Evolutionary conservation across 2,888 invertebrate species (phyloP).

Genomic region (Lithophane socia): DNA sequence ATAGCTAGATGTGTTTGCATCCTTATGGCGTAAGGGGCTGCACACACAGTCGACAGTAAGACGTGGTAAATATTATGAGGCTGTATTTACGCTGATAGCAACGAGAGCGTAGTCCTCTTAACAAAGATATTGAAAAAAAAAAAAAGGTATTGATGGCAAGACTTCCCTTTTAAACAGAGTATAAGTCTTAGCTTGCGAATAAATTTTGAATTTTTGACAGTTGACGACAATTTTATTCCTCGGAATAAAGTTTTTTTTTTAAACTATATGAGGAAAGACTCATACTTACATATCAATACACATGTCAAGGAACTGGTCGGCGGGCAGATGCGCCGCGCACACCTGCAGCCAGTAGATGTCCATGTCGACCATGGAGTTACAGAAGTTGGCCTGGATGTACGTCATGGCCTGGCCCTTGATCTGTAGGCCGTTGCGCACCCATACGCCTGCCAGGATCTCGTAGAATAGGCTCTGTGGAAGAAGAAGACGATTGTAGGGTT

Average conservation of each 20-base stretch:
- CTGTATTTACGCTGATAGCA: not conserved
- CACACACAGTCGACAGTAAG: slow-evolving; percentile 10
- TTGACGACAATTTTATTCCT: too few relatives aligned
- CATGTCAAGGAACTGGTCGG: slow-evolving; percentile 96
- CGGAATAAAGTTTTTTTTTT: too few relatives aligned
- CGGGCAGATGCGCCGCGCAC: slow-evolving; percentile 96
- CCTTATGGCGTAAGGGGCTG: not conserved
- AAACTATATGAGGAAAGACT: too few relatives aligned
- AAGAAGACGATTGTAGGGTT: slow-evolving; percentile 27
- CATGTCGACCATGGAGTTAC: slow-evolving; percentile 99
- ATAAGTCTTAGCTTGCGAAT: too few relatives aligned
- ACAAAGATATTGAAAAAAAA: not conserved
- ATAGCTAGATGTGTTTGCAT: not conserved
- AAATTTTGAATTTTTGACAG: too few relatives aligned
- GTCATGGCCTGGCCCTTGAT: slow-evolving; percentile 99
- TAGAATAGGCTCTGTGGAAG: slow-evolving; percentile 96
- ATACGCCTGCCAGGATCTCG: slow-evolving; percentile 98
- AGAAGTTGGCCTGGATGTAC: slow-evolving; percentile 99
- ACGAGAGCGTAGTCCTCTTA: too few relatives aligned
- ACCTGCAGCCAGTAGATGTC: slow-evolving; percentile 98
- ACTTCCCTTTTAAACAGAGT: not conserved
- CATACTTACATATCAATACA: slow-evolving; percentile 95
- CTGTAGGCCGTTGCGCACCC: slow-evolving; percentile 99
- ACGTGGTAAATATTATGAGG: not conserved
- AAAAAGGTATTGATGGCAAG: not conserved